A percentile compares a stretch with the other conserved stretches of the same genome.
phyloP scores from a whole-genome alignment of 2,113 vertebrate genomes.

The Anas platyrhynchos region DNA sequence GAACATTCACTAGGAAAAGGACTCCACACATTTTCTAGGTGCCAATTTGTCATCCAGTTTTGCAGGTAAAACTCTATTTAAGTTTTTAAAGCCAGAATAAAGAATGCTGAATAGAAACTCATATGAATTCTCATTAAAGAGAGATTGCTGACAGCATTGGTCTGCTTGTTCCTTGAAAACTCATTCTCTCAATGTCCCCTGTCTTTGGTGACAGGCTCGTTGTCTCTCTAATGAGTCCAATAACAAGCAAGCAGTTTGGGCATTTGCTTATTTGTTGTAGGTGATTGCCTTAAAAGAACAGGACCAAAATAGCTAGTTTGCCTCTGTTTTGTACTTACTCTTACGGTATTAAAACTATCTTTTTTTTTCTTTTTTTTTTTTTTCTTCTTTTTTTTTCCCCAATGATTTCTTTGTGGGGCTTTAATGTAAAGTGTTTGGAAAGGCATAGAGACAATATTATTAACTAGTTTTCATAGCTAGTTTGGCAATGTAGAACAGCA shows the following conservation, averaged over 20 bases:
- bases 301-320: neutral
- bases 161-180: neutral
- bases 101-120: neutral
- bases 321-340: neutral
- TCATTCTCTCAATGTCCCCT: neutral
- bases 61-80: neutral
- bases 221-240: neutral
- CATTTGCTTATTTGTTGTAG: neutral
- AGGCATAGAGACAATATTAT: neutral
- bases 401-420: neutral
- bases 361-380: too few species aligned
- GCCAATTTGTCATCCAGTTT: neutral
- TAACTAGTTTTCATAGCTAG: neutral
- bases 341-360: neutral
- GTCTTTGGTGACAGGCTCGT: neutral
- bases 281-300: neutral
- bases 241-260: neutral
- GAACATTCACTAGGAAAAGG: neutral
- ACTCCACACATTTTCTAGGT: neutral
- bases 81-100: neutral
- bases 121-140: neutral
- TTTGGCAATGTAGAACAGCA: neutral
- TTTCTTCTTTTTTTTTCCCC: neutral
- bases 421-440: neutral
- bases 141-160: neutral